These are phyloP conservation scores for Epizoanthus scotinus DNA, from an alignment of 92 coral and sea anemone species.

Conservation along the genomic window DNA sequence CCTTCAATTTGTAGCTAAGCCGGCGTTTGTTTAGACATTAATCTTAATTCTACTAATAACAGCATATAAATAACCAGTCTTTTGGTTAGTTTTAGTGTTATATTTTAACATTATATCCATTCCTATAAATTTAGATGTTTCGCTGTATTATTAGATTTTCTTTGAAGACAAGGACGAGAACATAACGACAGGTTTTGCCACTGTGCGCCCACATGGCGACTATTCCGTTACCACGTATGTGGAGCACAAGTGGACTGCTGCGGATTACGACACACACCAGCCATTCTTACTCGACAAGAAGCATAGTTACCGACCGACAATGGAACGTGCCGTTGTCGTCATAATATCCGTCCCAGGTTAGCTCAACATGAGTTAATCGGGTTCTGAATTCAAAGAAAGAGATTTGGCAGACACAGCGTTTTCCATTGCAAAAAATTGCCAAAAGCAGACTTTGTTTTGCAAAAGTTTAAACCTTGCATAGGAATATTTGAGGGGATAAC, in stretches of 20 bases:
- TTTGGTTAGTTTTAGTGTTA: no score
- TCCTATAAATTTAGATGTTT: conserved; percentile 3
- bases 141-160: conserved; percentile 49
- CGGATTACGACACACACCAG: conserved; percentile 67
- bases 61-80: no score
- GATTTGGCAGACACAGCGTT: neutral
- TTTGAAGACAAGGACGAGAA: conserved; percentile 50
- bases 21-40: no score
- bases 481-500: no score
- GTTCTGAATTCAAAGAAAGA: conserved; percentile 41
- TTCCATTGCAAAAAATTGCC: neutral
- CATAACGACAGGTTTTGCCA: conserved; percentile 48
- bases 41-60: no score
- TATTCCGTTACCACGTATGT: conserved; percentile 70
- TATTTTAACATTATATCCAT: neutral
- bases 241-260: conserved; percentile 77
- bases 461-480: no score
- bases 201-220: conserved; percentile 38
- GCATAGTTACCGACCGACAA: conserved; percentile 47
- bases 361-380: conserved; percentile 38
- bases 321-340: neutral
- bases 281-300: conserved; percentile 58
- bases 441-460: no score
- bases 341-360: conserved; percentile 35
- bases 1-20: no score